Percentiles rank a stretch among this genome's conserved stretches.
Conservation (phyloP, 2,888 invertebrate species). For the Psylliodes chrysocephalus region DNA sequence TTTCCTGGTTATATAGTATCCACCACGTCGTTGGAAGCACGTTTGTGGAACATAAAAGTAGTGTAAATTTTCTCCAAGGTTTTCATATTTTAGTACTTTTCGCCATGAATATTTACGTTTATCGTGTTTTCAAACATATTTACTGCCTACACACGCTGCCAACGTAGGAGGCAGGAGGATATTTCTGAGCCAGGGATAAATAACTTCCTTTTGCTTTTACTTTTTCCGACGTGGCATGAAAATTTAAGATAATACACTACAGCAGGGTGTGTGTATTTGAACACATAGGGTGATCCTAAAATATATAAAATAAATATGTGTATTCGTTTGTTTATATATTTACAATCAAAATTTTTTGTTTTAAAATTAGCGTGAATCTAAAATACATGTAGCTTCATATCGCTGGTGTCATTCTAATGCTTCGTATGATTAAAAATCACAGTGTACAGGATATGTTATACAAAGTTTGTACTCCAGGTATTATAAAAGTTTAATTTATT, state of each 20-base stretch:
- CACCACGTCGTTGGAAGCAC: constrained; percentile 49
- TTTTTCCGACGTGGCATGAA: constrained; percentile 9
- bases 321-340: too few relatives aligned
- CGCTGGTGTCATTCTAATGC: too few relatives aligned
- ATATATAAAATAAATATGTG: too few relatives aligned
- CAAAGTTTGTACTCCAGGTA: too few relatives aligned
- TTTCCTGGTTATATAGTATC: constrained; percentile 38
- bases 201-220: constrained; percentile 8
- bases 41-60: constrained; percentile 55
- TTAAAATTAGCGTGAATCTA: too few relatives aligned
- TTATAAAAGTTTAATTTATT: too few relatives aligned
- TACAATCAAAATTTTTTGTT: too few relatives aligned
- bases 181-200: constrained; percentile 8
- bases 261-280: too few relatives aligned
- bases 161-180: constrained; percentile 19
- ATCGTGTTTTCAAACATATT: constrained; percentile 43
- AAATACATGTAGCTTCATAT: too few relatives aligned
- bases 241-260: constrained; percentile 1
- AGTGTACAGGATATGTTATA: too few relatives aligned
- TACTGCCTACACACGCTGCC: constrained; percentile 29
- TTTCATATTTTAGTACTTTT: constrained; percentile 57
- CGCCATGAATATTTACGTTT: constrained; percentile 55
- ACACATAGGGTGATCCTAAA: background rate
- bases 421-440: too few relatives aligned
- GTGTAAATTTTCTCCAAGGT: constrained; percentile 55